Conservation (phyloP, 2,113 vertebrate species). For the Trematocara macrostoma region DNA sequence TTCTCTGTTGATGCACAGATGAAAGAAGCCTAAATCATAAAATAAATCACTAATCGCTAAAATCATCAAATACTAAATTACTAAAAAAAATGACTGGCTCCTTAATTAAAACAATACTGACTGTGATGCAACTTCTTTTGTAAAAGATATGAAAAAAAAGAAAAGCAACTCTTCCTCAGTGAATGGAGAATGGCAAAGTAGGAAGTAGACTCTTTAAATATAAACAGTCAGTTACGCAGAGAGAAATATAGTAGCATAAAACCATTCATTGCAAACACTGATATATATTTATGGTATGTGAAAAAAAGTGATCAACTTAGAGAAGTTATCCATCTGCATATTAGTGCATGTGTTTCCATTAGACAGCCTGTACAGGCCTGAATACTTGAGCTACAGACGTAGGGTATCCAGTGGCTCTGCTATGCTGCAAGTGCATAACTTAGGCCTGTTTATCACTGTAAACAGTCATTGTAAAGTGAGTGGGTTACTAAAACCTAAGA, state of each 20-base stretch:
- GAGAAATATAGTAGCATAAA: background rate
- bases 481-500: background rate
- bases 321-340: background rate
- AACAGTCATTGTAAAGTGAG: background rate
- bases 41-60: background rate
- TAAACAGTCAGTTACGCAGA: background rate
- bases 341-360: background rate
- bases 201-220: background rate
- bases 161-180: background rate
- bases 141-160: background rate
- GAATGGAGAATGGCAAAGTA: background rate
- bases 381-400: background rate
- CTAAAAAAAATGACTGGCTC: background rate
- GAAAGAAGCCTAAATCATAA: background rate
- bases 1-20: background rate
- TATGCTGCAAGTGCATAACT: background rate
- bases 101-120: background rate
- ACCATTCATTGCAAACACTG: background rate
- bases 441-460: background rate
- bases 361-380: background rate
- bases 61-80: background rate
- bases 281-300: background rate
- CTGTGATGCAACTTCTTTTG: background rate
- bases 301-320: background rate
- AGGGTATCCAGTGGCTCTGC: background rate